Percentiles rank a stretch among this genome's conserved stretches.
Conservation (phyloP, 2,888 invertebrate genomes). For the Spisula subtruncata region DNA sequence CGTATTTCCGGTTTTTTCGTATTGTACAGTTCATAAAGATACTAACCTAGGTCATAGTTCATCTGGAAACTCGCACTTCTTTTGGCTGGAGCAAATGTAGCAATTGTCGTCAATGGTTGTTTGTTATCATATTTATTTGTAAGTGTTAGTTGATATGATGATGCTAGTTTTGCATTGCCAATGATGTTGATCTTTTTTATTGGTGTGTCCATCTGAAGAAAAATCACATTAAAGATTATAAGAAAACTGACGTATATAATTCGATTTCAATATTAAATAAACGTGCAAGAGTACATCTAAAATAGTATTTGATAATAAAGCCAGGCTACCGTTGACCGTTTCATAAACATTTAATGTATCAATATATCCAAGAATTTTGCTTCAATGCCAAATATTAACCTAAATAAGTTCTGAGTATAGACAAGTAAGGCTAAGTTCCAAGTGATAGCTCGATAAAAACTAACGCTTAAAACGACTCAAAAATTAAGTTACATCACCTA, state of each 20-base stretch:
- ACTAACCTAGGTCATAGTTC: constrained; percentile 73
- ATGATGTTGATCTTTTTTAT: constrained; percentile 75
- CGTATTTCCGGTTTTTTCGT: not conserved
- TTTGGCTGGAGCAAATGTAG: constrained; percentile 66
- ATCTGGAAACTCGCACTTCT: constrained; percentile 64
- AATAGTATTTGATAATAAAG: not conserved
- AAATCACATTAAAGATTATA: not conserved
- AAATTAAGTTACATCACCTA: no score
- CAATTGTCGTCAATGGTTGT: constrained; percentile 67
- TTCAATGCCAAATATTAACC: not conserved
- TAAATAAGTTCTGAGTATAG: not conserved
- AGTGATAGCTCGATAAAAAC: no score
- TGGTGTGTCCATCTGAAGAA: constrained; percentile 74
- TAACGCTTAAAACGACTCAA: no score
- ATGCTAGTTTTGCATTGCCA: constrained; percentile 64
- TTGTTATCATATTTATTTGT: constrained; percentile 70
- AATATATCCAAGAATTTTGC: not conserved
- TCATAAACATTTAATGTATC: not conserved
- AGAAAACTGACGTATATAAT: not conserved
- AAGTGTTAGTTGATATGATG: constrained; percentile 69
- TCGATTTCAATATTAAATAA: not conserved
- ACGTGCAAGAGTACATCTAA: not conserved
- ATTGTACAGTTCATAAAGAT: not conserved
- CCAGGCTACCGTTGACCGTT: not conserved
- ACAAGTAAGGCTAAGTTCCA: no score